Evolutionary conservation across 2,113 vertebrate genomes (phyloP), one percentile per base, ranked within the genome.

Genomic region (Grallaria varia): DNA sequence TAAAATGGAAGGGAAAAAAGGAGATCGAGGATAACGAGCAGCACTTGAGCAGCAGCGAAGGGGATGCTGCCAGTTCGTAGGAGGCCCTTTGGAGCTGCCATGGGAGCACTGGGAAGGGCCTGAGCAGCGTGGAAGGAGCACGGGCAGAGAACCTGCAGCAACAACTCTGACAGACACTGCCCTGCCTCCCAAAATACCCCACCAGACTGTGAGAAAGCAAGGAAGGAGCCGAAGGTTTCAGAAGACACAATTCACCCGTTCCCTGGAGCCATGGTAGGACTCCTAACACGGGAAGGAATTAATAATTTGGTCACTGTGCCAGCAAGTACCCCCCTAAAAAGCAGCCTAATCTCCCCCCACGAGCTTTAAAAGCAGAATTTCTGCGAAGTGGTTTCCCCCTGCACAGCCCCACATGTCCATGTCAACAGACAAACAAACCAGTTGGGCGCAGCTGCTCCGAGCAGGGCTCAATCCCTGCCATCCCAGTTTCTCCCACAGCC

Each of bases 381-480:
- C 60, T 84, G 84, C 66, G 47, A 25, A 92, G 90, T 80, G 87
- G 30, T 80, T 90, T 89, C 66, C 37, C 91, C 93, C 92, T 35
- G 0, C 63, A 6, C 90, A 90, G 88, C 73, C 85, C 83, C 91
- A n/a, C 71, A 55, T 0, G 31, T 6, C 92, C 79, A 3, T 39
- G 76, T 74, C 87, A 83, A 92, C 88, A 86, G 72, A 90, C 94
- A 93, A 81, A 87, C 69, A n/a, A 81, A 89, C 88, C 85, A 33
- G 35, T 69, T 69, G 93, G 90, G 87, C 1, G 52, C 89, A 89
- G 95, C 85, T 66, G 92, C 90, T 88, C 20, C 3, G 56, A n/a
- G 62, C 83, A 58, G 86, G 83, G 88, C 89, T 88, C 6, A 88
- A 82, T 81, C 77, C 78, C 91, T 86, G 89, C 80, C 81, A 82